These are phyloP conservation scores for Drosophila percnosoma DNA, from an alignment of 2,888 invertebrate species.

Conservation along the genomic window DNA sequence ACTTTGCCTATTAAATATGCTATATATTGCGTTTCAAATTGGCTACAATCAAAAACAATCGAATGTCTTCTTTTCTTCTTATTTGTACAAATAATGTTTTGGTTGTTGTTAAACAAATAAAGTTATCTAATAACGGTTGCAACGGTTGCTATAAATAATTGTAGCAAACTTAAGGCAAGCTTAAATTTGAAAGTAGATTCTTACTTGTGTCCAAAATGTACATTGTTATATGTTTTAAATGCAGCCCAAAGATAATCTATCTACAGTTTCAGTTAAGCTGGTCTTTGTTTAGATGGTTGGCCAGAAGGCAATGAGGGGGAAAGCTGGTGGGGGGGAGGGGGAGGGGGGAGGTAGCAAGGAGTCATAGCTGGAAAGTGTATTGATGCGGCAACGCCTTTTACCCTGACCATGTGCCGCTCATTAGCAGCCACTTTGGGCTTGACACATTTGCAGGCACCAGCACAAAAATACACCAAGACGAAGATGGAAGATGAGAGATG, in stretches of 20 bases:
- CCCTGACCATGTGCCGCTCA: conserved; percentile 52
- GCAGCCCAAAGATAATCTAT: neutral
- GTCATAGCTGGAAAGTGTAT: neutral
- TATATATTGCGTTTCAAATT: neutral
- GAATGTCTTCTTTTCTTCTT: neutral
- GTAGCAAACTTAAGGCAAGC: neutral
- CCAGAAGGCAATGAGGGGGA: neutral
- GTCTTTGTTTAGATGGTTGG: conserved; percentile 1
- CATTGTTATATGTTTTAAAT: neutral
- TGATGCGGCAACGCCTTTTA: conserved; percentile 14
- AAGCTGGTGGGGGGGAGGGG: too few relatives aligned
- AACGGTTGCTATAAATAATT: neutral
- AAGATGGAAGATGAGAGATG: neutral
- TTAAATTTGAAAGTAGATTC: neutral
- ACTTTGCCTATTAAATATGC: neutral
- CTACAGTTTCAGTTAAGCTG: neutral
- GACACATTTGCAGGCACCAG: conserved; percentile 37
- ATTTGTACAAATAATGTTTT: neutral
- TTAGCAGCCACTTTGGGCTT: conserved; percentile 57
- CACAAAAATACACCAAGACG: conserved; percentile 4
- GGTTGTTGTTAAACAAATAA: neutral
- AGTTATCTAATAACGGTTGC: neutral
- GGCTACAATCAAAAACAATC: neutral
- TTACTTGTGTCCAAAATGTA: neutral
- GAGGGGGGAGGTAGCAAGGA: neutral